Percentiles rank a stretch among this genome's conserved stretches.
Conservation (phyloP, 2,113 vertebrate species). For the Tautogolabrus adspersus region DNA sequence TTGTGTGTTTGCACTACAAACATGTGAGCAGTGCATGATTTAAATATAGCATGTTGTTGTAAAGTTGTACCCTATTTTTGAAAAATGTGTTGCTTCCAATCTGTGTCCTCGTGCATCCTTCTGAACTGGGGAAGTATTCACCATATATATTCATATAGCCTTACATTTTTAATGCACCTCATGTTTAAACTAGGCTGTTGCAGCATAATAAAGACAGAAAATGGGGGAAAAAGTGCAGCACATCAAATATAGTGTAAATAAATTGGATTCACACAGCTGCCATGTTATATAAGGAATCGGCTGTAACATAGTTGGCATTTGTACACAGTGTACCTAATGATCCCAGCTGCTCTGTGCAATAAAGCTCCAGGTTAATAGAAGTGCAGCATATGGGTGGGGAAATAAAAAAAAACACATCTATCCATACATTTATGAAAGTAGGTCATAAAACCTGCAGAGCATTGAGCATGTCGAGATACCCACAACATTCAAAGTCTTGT, state of each 20-base stretch:
- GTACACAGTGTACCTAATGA: not conserved
- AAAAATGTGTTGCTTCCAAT: not conserved
- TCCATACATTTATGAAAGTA: conserved; percentile 4
- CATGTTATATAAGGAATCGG: conserved; percentile 15
- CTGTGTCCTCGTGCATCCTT: not conserved
- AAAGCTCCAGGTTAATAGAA: conserved; percentile 17
- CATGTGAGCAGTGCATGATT: not conserved
- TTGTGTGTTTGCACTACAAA: conserved; percentile 12
- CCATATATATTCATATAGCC: not conserved
- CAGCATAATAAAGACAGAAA: not conserved
- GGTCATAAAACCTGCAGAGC: not conserved
- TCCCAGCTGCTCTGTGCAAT: conserved; percentile 17
- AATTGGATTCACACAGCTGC: conserved; percentile 11
- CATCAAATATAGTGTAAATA: conserved; percentile 1
- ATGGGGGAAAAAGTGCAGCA: not conserved
- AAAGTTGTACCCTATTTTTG: not conserved
- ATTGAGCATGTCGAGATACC: not conserved
- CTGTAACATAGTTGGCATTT: conserved; percentile 4
- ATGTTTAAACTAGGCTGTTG: conserved; percentile 1
- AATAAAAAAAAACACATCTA: not conserved
- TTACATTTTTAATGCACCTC: conserved; percentile 20
- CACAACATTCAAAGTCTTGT: not conserved
- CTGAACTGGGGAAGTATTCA: not conserved
- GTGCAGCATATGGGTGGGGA: not conserved
- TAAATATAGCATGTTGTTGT: not conserved